Conservation (phyloP, 1,140 invertebrate species). For the Neoseiulus cucumeris region DNA sequence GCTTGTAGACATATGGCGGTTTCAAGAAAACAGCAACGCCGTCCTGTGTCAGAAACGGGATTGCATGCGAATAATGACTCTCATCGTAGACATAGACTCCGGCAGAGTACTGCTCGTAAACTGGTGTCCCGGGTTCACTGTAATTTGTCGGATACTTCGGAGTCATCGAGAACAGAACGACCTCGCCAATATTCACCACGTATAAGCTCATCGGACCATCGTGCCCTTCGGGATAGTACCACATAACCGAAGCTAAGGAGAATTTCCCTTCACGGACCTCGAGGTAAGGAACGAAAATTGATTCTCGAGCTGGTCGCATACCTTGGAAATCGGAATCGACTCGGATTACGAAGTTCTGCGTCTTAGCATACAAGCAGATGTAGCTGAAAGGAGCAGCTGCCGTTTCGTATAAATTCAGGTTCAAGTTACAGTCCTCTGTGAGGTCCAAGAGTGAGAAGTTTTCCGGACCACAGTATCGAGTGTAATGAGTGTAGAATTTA, state of each 20-base stretch:
- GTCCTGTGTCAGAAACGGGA: not conserved
- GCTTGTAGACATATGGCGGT: not conserved
- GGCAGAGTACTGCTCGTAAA: not conserved
- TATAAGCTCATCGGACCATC: not conserved
- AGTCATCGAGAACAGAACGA: not conserved
- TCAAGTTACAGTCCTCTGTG: not conserved
- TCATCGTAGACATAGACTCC: not conserved
- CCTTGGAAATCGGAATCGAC: constrained; percentile 4
- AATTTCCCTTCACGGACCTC: not conserved
- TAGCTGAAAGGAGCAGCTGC: not conserved
- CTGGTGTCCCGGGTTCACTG: not conserved
- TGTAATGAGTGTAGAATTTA: not conserved
- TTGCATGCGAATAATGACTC: not conserved
- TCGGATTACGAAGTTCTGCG: not conserved
- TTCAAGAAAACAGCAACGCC: not conserved
- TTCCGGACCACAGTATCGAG: not conserved
- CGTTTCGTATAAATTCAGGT: not conserved
- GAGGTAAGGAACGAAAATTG: not conserved
- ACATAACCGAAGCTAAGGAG: not conserved
- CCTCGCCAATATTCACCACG: not conserved
- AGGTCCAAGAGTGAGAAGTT: not conserved
- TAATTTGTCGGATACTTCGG: not conserved
- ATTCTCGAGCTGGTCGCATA: not conserved
- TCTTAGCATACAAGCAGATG: not conserved
- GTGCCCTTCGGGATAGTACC: not conserved